A percentile compares a stretch with the other conserved stretches of the same genome.
phyloP scores from a whole-genome alignment of 2,888 invertebrate genomes.

The Odiellus spinosus region DNA sequence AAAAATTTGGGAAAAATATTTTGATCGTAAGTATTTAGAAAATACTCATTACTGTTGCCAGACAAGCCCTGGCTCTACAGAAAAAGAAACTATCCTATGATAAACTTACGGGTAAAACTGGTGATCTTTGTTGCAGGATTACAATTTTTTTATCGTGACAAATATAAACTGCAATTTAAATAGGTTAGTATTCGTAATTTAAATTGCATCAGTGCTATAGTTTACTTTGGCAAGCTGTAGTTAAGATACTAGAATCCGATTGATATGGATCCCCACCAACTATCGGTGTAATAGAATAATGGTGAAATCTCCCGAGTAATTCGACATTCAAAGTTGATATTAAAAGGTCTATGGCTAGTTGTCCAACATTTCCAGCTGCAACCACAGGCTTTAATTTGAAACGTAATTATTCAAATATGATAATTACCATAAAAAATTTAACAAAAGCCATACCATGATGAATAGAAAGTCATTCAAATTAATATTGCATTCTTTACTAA shows the following conservation, averaged over 20 bases:
- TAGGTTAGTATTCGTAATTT: no score
- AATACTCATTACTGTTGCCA: no score
- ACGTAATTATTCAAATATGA: no score
- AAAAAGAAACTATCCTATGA: no score
- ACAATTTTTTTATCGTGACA: constrained; percentile 43
- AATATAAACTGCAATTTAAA: constrained; percentile 40
- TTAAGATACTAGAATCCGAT: constrained; percentile 39
- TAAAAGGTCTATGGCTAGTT: constrained; percentile 64
- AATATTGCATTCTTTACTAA: no score
- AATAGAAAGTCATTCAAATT: no score
- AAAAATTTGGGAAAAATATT: no score
- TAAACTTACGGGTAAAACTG: constrained; percentile 33
- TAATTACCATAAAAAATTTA: no score
- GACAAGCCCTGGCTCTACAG: no score
- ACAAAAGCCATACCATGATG: no score
- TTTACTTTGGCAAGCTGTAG: constrained; percentile 30
- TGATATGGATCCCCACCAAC: constrained; percentile 64
- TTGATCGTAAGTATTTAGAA: no score
- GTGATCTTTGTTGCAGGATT: constrained; percentile 59
- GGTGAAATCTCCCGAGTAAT: constrained; percentile 53
- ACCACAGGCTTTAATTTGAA: constrained; percentile 44
- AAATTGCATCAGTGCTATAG: no score
- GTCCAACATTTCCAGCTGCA: constrained; percentile 84
- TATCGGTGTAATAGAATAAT: constrained; percentile 56
- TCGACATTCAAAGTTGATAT: constrained; percentile 48